Evolutionary conservation across 2,797 vertebrate species (phyloP), one percentile per base, ranked within the genome.

Genomic region (Iguana delicatissima): DNA sequence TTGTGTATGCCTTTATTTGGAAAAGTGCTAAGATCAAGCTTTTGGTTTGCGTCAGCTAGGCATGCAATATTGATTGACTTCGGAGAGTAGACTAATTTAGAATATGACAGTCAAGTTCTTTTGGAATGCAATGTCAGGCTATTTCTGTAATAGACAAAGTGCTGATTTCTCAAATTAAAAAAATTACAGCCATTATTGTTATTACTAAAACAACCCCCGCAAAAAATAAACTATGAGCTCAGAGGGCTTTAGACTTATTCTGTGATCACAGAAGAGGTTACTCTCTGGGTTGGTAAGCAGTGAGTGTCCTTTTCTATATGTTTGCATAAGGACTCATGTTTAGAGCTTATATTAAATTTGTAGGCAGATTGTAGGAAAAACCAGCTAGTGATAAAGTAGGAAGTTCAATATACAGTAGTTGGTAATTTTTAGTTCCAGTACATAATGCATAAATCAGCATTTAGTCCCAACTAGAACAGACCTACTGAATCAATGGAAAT

Each of bases 1-100:
- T 22, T 94, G n/a, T 38, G 80, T 93, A 5, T 79, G 5, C 80
- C 13, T 0, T 88, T 35, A 22, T 80, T 85, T 72, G 7, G 88
- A 73, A 93, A 22, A 24, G 74, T 89, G 42, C 91, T 91, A 84
- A 29, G 62, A 81, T 90, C 64, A 64, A 87, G 29, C 0, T 55
- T 69, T 85, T 69, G 29, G 42, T 38, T 50, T 24, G 22, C 46
- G 2, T 87, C 91, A 89, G 2, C 81, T 76, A 16, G 89, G 90
- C 46, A 5, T 64, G 18, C n/a, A 38, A 32, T 74, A 12, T 55
- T 82, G 57, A 84, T 62, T 89, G 62, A 91, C 92, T 57, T 88
- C 1, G 0, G 1, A 35, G 79, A 79, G 10, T 77, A 14, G 4
- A n/a, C 6, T 86, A 18, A 72, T 42, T 92, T 88, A 90, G 24